Base-by-base conservation (phyloP, 2,888 invertebrate species). In the Tetranychus piercei region DNA sequence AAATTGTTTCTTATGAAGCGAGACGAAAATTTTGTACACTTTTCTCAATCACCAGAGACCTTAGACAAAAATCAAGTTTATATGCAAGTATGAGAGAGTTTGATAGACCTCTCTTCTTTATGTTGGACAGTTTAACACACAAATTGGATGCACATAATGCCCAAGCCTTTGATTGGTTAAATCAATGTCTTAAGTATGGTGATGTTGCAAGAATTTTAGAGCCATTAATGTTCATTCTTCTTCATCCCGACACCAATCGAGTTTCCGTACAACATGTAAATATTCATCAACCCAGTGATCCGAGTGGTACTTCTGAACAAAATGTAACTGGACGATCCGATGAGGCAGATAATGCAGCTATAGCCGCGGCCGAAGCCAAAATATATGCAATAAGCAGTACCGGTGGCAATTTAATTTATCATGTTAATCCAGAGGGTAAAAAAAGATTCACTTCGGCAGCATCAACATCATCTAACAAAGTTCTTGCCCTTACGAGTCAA, bases 301-400 rank as follows among this genome's bases (percentile, higher is more conserved):
- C 34, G 5, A 34, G 34, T 34, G 34, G 34, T 81, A n/a, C 34
- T 3, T 5, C 34, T 3, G 34, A 34, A 34, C 34, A 34, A 34
- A 34, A 34, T 34, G 34, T 4, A 34, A 34, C 34, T 34, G 34
- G 34, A 34, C 34, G 34, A 34, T 34, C 34, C 34, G 75, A 75
- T 45, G 75, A 75, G 15, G 23, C 55, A 20, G 75, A 75, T 65
- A 75, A 73, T 69, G 73, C 73, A 4, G 65, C 75, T 23, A 73
- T 73, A 20, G 74, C 74, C 15, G 71, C 70, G 15, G 67, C 79
- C 7, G 83, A 84, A 79, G 80, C 83, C 9, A 89, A 88, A 80
- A 88, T 91, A 18, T 90, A 89, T 80, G 91, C 91, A 1, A 89
- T 91, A 70, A 90, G 90, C 80, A 90, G 88, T 71, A 89, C 90